These are phyloP conservation scores for Cancer borealis DNA, from an alignment of 2,888 invertebrate genomes.

Conservation along the genomic window DNA sequence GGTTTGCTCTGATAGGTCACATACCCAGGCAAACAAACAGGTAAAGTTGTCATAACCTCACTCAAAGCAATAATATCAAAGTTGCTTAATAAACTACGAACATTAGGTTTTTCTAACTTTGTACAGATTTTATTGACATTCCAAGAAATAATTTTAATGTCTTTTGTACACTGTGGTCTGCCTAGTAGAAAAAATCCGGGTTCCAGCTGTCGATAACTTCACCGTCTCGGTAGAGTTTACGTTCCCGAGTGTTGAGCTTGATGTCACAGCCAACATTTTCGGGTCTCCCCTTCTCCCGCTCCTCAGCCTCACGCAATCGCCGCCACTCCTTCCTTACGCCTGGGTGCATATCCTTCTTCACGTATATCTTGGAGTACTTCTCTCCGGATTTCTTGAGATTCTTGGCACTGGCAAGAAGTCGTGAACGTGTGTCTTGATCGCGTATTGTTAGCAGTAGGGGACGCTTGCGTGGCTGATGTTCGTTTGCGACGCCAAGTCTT, in stretches of 20 bases:
- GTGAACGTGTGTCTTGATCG: neutral
- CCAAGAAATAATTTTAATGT: neutral
- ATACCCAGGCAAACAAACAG: no score
- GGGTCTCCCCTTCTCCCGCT: neutral
- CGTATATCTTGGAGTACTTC: neutral
- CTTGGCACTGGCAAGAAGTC: neutral
- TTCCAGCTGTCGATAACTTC: neutral
- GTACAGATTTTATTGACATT: neutral
- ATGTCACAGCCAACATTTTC: neutral
- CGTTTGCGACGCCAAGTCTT: neutral
- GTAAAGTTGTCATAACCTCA: no score
- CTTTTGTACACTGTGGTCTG: neutral
- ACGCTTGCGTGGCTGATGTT: neutral
- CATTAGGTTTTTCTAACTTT: neutral
- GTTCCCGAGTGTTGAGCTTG: neutral
- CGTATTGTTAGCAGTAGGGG: neutral
- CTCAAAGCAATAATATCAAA: neutral
- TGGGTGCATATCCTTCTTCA: conserved; percentile 46
- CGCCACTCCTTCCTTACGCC: conserved; percentile 10
- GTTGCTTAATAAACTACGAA: neutral
- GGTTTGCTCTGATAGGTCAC: neutral
- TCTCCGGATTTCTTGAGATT: neutral
- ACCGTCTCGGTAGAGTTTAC: neutral
- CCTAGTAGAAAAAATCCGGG: neutral
- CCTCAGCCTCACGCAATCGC: neutral